Percentiles rank a stretch among this genome's conserved stretches.
phyloP scores from a whole-genome alignment of 1,140 invertebrate genomes.

The Zaprionus gabonicus region DNA sequence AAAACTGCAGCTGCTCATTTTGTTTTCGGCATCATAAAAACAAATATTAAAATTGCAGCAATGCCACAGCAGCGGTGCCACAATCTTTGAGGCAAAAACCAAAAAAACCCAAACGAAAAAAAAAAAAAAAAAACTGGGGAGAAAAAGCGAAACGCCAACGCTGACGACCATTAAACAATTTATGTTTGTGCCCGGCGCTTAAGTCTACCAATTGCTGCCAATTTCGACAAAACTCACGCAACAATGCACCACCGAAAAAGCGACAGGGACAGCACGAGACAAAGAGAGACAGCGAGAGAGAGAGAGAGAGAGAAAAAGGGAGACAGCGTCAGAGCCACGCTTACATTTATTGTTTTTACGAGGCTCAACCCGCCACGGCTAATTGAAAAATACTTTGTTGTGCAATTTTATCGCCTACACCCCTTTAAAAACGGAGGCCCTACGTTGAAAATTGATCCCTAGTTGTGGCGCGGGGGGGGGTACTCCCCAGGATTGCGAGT shows the following conservation, averaged over 20 bases:
- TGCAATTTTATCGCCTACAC: conserved; percentile 68
- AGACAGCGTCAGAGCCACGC: conserved; percentile 33
- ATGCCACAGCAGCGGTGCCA: conserved; percentile 44
- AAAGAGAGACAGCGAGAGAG: not conserved
- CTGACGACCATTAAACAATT: conserved; percentile 72
- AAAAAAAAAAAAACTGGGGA: conserved; percentile 9
- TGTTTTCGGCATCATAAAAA: conserved; percentile 56
- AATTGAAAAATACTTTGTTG: conserved; percentile 83
- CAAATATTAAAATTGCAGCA: conserved; percentile 63
- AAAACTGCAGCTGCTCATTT: conserved; percentile 59
- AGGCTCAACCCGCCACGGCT: conserved; percentile 52
- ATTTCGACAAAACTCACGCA: conserved; percentile 63
- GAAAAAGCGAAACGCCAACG: conserved; percentile 35
- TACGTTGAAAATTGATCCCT: conserved; percentile 16
- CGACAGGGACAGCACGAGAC: not conserved
- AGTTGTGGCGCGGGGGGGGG: not conserved
- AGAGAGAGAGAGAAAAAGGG: not conserved
- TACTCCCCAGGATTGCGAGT: conserved; percentile 31
- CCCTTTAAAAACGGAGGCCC: not conserved
- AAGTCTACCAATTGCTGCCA: conserved; percentile 62
- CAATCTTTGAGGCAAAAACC: conserved; percentile 31
- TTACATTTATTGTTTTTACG: conserved; percentile 80
- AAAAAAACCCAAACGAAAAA: not conserved
- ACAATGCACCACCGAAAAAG: conserved; percentile 41
- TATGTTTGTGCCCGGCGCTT: conserved; percentile 62